Evolutionary conservation across 30 jellyfish, hydroid and myxozoan genomes (phyloP), one percentile per base, ranked within the genome.

Genomic region (Chrysaora quinquecirrha): DNA sequence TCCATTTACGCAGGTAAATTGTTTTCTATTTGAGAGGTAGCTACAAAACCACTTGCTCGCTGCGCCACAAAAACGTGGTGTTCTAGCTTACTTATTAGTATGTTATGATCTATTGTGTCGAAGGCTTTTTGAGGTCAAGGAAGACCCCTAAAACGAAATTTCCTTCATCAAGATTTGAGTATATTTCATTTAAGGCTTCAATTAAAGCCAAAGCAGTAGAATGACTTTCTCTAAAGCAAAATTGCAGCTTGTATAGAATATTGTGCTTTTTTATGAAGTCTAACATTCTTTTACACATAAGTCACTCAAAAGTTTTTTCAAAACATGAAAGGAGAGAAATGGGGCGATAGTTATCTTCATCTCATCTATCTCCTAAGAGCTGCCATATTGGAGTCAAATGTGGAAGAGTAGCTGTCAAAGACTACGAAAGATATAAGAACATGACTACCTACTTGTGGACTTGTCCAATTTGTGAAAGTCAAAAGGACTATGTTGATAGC

Each of bases 91-190:
- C 16, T 43, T 43, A 43, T 6, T 6, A 43, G 58, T 43, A 43
- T 43, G 9, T 43, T 9, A 43, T 43, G 58, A 43, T 43, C 58
- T 43, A 43, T 43, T 43, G 58, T 43, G 58, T 43, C 58, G 16
- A 43, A 43, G 58, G 58, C 58, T 43, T 43, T 43, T 43, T 43
- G 58, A 43, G 58, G 58, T 43, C 58, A 43, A 43, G 58, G 58
- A 43, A 43, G 58, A 43, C 58, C 9, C 58, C 58, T 43, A 43
- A 16, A 43, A 43, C 58, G 58, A 43, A 43, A 9, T 43, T 43
- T 43, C 58, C 58, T 43, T 43, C 58, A 43, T 43, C 58, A 16
- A 43, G 58, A 6, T 43, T 43, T 43, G 58, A 43, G 58, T 43
- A 43, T 6, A 43, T 43, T 43, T 43, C 58, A 43, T 43, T 43